Percentiles rank a stretch among this genome's conserved stretches.
phyloP scores from a whole-genome alignment of 1,140 invertebrate genomes.

The Apis florea region DNA sequence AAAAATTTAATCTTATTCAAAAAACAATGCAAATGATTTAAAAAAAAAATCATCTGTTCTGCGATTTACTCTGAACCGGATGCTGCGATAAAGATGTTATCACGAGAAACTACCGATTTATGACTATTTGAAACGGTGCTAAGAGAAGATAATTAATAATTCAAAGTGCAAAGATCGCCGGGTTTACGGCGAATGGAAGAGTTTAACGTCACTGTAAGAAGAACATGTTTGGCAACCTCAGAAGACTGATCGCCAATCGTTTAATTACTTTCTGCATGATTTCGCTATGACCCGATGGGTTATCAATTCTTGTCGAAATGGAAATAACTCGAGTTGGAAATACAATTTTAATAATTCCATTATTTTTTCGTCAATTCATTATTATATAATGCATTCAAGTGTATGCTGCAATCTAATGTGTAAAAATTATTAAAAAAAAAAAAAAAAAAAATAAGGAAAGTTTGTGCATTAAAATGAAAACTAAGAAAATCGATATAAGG shows the following conservation, averaged over 20 bases:
- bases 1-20: background rate
- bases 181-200: background rate
- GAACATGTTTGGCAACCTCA: background rate
- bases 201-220: background rate
- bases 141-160: constrained; percentile 13
- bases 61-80: background rate
- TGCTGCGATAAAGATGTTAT: background rate
- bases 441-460: no score
- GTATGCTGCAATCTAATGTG: background rate
- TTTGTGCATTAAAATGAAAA: background rate
- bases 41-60: background rate
- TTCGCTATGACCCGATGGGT: background rate
- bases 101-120: background rate
- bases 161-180: background rate
- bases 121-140: constrained; percentile 1
- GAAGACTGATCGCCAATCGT: background rate
- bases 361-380: background rate
- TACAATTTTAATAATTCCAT: background rate
- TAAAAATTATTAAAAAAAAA: background rate
- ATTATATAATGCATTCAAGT: no score
- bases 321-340: background rate
- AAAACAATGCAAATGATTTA: background rate
- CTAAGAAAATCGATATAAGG: background rate
- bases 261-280: background rate
- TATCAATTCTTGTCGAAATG: background rate